Percentiles rank a stretch among this genome's conserved stretches.
phyloP scores from a whole-genome alignment of 2,113 vertebrate species.

The Thalassoma bifasciatum region DNA sequence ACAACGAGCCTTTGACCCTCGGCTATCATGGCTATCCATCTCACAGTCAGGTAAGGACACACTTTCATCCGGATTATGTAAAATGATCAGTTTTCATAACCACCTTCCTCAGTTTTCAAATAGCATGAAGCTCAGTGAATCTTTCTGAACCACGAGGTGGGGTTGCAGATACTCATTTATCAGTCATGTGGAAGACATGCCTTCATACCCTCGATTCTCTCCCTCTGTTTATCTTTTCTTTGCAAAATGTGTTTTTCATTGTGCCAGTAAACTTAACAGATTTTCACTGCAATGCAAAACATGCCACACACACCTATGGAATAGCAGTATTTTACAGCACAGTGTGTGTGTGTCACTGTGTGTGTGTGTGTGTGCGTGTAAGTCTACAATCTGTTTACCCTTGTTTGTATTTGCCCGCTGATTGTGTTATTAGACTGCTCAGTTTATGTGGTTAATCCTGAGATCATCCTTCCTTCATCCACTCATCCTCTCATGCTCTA shows the following conservation, averaged over 20 bases:
- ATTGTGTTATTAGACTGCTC: constrained; percentile 79
- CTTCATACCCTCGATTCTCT: constrained; percentile 49
- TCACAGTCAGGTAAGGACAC: constrained; percentile 81
- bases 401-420: constrained; percentile 69
- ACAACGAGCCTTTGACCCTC: constrained; percentile 82
- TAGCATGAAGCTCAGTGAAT: constrained; percentile 40
- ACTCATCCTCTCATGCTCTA: constrained; percentile 76
- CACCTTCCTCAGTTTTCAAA: constrained; percentile 15
- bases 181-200: constrained; percentile 53
- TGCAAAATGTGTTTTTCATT: not conserved
- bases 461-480: constrained; percentile 79
- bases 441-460: constrained; percentile 82
- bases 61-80: not conserved
- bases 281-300: not conserved
- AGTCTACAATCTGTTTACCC: constrained; percentile 57
- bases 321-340: too few relatives aligned
- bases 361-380: not conserved
- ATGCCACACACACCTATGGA: too few relatives aligned
- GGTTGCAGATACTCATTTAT: constrained; percentile 71
- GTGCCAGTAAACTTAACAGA: not conserved
- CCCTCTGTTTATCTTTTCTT: constrained; percentile 32
- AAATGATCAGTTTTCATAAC: constrained; percentile 14
- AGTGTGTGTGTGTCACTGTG: too few relatives aligned
- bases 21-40: constrained; percentile 82
- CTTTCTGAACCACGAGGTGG: constrained; percentile 69